Conservation (phyloP, 2,888 invertebrate genomes). For the Drosophila melanosoma region DNA sequence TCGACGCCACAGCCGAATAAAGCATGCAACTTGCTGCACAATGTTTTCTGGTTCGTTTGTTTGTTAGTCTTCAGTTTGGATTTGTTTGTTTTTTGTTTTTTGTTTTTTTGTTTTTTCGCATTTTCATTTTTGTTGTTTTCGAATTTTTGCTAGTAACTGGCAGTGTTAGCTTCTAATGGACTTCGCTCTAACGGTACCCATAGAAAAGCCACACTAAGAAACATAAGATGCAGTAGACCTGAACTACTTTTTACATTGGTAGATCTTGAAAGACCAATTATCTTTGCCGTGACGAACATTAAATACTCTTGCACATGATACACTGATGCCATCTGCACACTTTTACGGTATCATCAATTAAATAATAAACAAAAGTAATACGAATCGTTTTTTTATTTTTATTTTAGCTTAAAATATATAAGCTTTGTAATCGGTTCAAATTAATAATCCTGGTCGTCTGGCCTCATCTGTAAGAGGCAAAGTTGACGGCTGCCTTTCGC, state of each 20-base stretch:
- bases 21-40: constrained; percentile 52
- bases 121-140: constrained; percentile 6
- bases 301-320: constrained; percentile 37
- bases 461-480: not conserved
- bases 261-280: constrained; percentile 35
- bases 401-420: not conserved
- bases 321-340: constrained; percentile 9
- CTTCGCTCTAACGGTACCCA: constrained; percentile 37
- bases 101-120: not conserved
- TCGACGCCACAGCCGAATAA: constrained; percentile 38
- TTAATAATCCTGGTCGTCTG: constrained; percentile 3
- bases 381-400: not conserved
- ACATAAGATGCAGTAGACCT: constrained; percentile 70
- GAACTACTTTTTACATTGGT: constrained; percentile 55
- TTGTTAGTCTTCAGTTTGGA: constrained; percentile 25
- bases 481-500: constrained; percentile 24
- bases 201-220: constrained; percentile 47
- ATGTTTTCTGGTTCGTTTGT: constrained; percentile 40
- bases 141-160: constrained; percentile 24
- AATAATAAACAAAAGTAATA: not conserved
- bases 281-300: constrained; percentile 34
- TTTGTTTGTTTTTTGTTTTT: not conserved
- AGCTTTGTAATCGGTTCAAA: not conserved
- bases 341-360: constrained; percentile 7
- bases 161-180: constrained; percentile 36